Evolutionary conservation across 2,888 invertebrate genomes (phyloP), one percentile per base, ranked within the genome.

Genomic region (Erebia aethiops): DNA sequence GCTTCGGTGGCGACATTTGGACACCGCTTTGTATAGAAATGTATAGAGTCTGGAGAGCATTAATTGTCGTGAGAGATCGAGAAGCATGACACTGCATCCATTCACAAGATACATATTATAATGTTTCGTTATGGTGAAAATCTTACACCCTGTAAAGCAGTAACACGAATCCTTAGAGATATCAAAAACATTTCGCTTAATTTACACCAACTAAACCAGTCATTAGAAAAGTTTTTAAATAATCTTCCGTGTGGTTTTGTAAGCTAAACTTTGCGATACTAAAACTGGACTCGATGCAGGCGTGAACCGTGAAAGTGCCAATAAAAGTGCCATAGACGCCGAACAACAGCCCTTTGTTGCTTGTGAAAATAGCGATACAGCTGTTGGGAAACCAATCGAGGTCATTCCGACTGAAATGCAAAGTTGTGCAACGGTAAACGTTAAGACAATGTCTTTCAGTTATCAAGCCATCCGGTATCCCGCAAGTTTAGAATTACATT

Each of bases 301-400:
- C 76, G 74, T 73, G 74, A 75, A 74, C 77, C 76, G 73, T 72
- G 77, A 71, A 72, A 78, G 75, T 75, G 74, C 77, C 79, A 79
- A 80, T 82, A 80, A 82, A 79, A 77, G 75, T 71, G 74, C 71
- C 75, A 75, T 73, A 76, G 76, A 74, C 73, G 75, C 77, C 76
- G 77, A 80, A 84, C 79, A 82, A 81, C 78, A 77, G 76, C 77
- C 78, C 77, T 78, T 79, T 80, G 78, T 81, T 78, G 77, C 76
- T 76, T 75, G 76, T 77, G 79, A 80, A 82, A 79, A 83, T 79
- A 80, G 73, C 79, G 77, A 75, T 77, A 77, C 76, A 76, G 79
- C 77, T 79, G 79, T 78, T 78, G 73, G 76, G 76, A 78, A 80
- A 79, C 77, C 80, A 82, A 83, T 83, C 81, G 79, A 79, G 78